phyloP scores from a whole-genome alignment of 2,888 invertebrate genomes.

The Tridacna crocea region DNA sequence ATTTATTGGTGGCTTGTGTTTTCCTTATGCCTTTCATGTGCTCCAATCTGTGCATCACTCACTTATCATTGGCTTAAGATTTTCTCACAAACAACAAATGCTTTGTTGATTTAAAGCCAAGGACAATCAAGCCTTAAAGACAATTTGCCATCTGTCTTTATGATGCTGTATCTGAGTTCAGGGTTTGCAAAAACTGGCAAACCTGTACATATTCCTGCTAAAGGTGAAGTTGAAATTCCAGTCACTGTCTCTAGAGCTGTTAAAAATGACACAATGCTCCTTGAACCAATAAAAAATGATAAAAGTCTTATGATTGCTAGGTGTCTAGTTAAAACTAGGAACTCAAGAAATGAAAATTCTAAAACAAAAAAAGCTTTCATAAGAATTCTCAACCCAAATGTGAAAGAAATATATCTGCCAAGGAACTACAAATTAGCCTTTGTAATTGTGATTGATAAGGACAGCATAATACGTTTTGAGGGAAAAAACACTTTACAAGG shows the following conservation, averaged over 20 bases:
- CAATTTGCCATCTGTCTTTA: too few relatives aligned
- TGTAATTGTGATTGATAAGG: too few relatives aligned
- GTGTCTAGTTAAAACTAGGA: conserved; percentile 9
- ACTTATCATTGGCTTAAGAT: too few relatives aligned
- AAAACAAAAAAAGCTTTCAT: not conserved
- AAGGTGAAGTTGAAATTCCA: too few relatives aligned
- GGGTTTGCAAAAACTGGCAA: not conserved
- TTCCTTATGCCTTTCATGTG: conserved; percentile 24
- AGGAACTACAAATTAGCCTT: conserved; percentile 1
- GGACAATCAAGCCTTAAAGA: too few relatives aligned
- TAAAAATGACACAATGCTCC: not conserved
- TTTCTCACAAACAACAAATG: too few relatives aligned
- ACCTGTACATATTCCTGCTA: too few relatives aligned
- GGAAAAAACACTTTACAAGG: not conserved
- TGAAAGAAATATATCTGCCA: not conserved
- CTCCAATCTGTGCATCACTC: not conserved
- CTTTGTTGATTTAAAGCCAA: too few relatives aligned
- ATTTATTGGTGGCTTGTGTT: conserved; percentile 10
- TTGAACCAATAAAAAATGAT: not conserved
- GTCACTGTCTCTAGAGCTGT: too few relatives aligned
- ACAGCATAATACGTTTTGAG: too few relatives aligned
- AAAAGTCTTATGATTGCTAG: not conserved
- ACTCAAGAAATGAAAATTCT: not conserved
- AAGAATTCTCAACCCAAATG: not conserved
- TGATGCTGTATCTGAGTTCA: not conserved